A percentile compares a stretch with the other conserved stretches of the same genome.
phyloP scores from a whole-genome alignment of 2,888 invertebrate species.

The Pogonocherus hispidulus region DNA sequence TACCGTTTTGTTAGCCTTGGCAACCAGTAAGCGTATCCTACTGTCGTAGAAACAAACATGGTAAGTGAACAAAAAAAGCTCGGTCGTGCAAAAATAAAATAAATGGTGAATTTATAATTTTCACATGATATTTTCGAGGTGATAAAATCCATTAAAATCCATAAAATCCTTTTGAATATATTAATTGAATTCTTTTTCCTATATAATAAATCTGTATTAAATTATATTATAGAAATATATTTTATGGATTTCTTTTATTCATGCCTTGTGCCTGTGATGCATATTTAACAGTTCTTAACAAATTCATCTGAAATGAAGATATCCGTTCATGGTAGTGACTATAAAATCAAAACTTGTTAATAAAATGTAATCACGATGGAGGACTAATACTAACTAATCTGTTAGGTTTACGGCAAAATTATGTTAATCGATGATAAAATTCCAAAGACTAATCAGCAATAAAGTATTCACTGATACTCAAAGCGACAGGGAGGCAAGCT shows the following conservation, averaged over 20 bases:
- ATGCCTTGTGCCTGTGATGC: background rate
- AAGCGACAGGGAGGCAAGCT: slow-evolving; percentile 53
- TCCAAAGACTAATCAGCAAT: slow-evolving; percentile 44
- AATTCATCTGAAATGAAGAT: slow-evolving; percentile 4
- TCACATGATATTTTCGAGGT: too few species aligned
- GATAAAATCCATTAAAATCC: too few species aligned
- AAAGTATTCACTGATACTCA: slow-evolving; percentile 45
- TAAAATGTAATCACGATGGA: slow-evolving; percentile 28
- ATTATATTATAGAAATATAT: too few species aligned
- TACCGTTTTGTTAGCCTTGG: too few species aligned
- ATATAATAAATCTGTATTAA: too few species aligned
- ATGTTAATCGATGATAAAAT: slow-evolving; percentile 48
- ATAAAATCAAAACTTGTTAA: slow-evolving; percentile 27
- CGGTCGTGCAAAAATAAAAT: too few species aligned
- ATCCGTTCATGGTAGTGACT: background rate
- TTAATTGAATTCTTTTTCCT: too few species aligned
- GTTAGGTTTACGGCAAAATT: slow-evolving; percentile 49
- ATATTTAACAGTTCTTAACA: background rate
- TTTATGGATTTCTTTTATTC: background rate
- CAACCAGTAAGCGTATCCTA: too few species aligned
- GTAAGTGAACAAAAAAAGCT: too few species aligned
- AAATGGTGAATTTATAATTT: too few species aligned
- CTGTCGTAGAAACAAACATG: too few species aligned
- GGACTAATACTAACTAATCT: slow-evolving; percentile 43
- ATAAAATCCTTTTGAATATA: too few species aligned